Conservation (phyloP, 2,888 invertebrate genomes). For the Pollenia angustigena region DNA sequence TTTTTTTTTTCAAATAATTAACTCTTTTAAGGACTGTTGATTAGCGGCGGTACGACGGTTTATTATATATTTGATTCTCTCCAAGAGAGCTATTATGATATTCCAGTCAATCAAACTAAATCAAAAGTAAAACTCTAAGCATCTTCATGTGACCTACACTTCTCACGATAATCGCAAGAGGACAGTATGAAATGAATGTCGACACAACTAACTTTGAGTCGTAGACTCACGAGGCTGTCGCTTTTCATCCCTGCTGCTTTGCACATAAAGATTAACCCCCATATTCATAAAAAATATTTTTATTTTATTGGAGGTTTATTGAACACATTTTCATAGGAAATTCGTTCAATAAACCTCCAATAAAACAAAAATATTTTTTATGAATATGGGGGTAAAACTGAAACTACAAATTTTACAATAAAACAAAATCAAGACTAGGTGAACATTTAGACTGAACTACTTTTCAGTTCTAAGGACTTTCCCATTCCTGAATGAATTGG, state of each 20-base stretch:
- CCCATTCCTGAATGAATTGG: neutral
- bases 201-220: neutral
- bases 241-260: conserved; percentile 3
- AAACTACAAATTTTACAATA: neutral
- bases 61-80: neutral
- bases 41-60: conserved; percentile 2
- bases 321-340: too few species aligned
- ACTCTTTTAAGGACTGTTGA: neutral
- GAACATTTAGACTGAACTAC: neutral
- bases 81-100: neutral
- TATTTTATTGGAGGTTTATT: too few species aligned
- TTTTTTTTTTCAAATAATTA: neutral
- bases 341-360: too few species aligned
- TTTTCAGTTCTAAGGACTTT: neutral
- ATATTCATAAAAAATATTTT: too few species aligned
- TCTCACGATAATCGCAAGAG: neutral
- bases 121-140: neutral
- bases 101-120: neutral
- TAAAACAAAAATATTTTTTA: too few species aligned
- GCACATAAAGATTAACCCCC: too few species aligned
- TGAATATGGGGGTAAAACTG: too few species aligned
- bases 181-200: conserved; percentile 1
- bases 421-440: neutral
- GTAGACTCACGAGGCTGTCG: neutral
- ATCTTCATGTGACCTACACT: neutral